Percentiles rank a stretch among this genome's conserved stretches.
phyloP scores from a whole-genome alignment of 2,797 vertebrate species.

The Coilia nasus region DNA sequence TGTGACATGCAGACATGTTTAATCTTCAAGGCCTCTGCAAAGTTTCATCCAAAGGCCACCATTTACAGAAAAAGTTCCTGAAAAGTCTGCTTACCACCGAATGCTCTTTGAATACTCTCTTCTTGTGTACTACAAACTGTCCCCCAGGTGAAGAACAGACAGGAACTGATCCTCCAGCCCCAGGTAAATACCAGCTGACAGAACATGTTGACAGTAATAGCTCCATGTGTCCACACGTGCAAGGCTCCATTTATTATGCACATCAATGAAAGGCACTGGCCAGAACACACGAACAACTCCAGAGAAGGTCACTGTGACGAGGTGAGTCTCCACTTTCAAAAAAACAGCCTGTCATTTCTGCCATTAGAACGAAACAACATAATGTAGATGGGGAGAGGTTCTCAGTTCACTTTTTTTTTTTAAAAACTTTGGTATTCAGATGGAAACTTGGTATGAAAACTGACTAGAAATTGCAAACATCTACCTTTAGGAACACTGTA shows the following conservation, averaged over 20 bases:
- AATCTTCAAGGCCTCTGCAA: background rate
- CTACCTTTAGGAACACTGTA: background rate
- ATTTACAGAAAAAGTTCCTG: background rate
- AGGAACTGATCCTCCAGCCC: slow-evolving; percentile 49
- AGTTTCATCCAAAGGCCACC: background rate
- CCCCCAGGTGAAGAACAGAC: slow-evolving; percentile 45
- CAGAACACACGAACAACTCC: slow-evolving; percentile 53
- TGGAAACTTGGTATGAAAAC: background rate
- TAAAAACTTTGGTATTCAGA: slow-evolving; percentile 6
- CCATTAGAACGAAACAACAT: background rate
- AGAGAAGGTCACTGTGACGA: slow-evolving; percentile 65
- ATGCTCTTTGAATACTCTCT: slow-evolving; percentile 26
- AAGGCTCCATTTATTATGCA: slow-evolving; percentile 63
- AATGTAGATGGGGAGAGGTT: slow-evolving; percentile 15
- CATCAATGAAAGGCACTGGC: slow-evolving; percentile 51
- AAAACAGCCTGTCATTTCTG: slow-evolving; percentile 41
- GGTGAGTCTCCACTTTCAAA: slow-evolving; percentile 31
- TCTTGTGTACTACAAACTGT: slow-evolving; percentile 23
- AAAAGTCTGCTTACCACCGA: background rate
- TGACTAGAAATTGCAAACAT: background rate
- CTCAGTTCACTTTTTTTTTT: background rate
- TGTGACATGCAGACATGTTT: background rate
- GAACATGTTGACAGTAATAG: slow-evolving; percentile 58
- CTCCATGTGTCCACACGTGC: slow-evolving; percentile 46
- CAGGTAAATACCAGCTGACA: slow-evolving; percentile 65